Evolutionary conservation across 2,113 vertebrate genomes (phyloP).

Genomic region (Dicerorhinus sumatrensis): DNA sequence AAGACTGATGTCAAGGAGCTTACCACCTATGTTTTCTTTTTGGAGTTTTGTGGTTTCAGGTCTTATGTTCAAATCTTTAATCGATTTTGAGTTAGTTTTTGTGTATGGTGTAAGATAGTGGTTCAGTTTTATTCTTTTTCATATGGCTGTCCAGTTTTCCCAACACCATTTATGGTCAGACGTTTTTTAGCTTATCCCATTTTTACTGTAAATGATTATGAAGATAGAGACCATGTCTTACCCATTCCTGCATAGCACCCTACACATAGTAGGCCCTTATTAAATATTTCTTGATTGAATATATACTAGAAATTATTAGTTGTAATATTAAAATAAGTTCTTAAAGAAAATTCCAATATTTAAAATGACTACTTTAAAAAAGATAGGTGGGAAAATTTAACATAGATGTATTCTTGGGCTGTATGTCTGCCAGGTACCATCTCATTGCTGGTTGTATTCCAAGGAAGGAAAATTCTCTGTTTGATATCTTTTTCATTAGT

Average conservation of each 20-base stretch:
- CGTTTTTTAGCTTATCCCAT: not conserved
- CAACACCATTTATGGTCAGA: not conserved
- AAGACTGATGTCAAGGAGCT: not conserved
- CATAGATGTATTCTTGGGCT: not conserved
- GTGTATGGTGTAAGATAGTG: not conserved
- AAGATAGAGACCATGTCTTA: not conserved
- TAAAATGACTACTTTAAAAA: slow-evolving; percentile 36
- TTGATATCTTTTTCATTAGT: not conserved
- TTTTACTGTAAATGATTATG: not conserved
- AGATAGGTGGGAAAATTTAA: not conserved
- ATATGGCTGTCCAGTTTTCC: not conserved
- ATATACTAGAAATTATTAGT: slow-evolving; percentile 5
- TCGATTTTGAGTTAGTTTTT: not conserved
- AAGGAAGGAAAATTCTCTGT: not conserved
- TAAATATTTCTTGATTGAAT: slow-evolving; percentile 32
- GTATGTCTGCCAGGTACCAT: not conserved
- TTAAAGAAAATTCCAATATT: not conserved
- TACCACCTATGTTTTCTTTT: not conserved
- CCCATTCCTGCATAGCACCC: not conserved
- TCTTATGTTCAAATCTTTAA: not conserved
- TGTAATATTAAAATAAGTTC: slow-evolving; percentile 21
- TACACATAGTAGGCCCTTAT: not conserved
- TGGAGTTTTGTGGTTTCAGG: not conserved
- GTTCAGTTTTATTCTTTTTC: not conserved
- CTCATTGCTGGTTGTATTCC: not conserved